These are phyloP conservation scores for Brachionus koreanus DNA, from an alignment of 1,140 invertebrate species.

Conservation along the genomic window DNA sequence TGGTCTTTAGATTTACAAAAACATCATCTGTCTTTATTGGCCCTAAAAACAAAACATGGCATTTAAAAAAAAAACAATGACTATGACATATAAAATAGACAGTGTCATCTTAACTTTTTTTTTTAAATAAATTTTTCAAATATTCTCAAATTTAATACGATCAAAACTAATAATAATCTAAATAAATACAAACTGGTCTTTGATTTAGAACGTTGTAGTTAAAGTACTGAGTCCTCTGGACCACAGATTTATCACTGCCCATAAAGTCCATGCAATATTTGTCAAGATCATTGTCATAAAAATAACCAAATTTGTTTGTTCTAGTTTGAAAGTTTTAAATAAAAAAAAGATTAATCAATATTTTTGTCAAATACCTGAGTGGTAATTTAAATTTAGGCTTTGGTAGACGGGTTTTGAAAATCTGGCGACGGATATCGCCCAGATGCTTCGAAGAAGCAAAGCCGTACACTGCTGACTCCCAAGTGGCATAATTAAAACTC, in stretches of 20 bases:
- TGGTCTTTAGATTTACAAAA: no score
- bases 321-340: background rate
- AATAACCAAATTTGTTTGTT: slow-evolving; percentile 30
- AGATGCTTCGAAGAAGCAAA: slow-evolving; percentile 67
- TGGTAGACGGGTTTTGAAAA: slow-evolving; percentile 67
- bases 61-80: no score
- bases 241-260: slow-evolving; percentile 74
- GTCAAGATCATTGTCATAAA: background rate
- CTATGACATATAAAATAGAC: no score
- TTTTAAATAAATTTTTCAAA: background rate
- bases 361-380: slow-evolving; percentile 46
- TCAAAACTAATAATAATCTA: background rate
- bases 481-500: slow-evolving; percentile 69
- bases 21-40: no score
- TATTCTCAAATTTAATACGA: background rate
- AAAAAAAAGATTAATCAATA: background rate
- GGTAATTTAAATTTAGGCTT: slow-evolving; percentile 61
- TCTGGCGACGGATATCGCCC: slow-evolving; percentile 63
- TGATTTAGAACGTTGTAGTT: slow-evolving; percentile 67
- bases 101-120: no score
- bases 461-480: slow-evolving; percentile 74
- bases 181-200: slow-evolving; percentile 63
- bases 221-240: slow-evolving; percentile 70
- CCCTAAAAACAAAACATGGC: no score
- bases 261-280: slow-evolving; percentile 70